phyloP scores from a whole-genome alignment of 2,888 invertebrate species.

The Xylota sylvarum region DNA sequence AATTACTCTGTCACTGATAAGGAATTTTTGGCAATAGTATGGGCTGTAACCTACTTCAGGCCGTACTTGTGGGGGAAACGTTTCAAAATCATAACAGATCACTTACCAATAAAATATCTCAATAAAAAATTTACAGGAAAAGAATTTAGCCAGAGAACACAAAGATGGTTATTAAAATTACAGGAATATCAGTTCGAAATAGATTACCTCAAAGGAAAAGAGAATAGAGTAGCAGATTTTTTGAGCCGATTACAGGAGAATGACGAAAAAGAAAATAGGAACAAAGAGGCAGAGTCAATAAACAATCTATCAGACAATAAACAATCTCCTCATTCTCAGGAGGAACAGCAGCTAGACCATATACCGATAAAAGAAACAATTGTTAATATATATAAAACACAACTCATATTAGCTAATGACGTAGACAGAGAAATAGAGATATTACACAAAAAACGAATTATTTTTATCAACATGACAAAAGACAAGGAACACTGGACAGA shows the following conservation, averaged over 20 bases:
- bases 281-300: background rate
- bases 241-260: no score
- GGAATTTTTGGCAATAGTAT: background rate
- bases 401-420: no score
- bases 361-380: no score
- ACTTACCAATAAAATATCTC: no score
- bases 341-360: no score
- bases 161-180: background rate
- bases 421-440: no score
- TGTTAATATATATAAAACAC: no score
- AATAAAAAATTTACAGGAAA: background rate
- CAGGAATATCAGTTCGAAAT: background rate
- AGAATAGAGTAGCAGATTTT: background rate
- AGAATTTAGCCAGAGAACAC: background rate
- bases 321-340: no score
- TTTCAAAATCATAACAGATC: no score
- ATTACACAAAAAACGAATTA: constrained; percentile 16
- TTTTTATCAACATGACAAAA: constrained; percentile 16
- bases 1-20: background rate
- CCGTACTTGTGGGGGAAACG: no score
- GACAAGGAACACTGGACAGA: constrained; percentile 21
- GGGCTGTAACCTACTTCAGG: no score
- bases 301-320: no score
- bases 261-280: background rate
- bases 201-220: background rate